Evolutionary conservation across 2,888 invertebrate species (phyloP).

Genomic region (Amphipoea oculea): DNA sequence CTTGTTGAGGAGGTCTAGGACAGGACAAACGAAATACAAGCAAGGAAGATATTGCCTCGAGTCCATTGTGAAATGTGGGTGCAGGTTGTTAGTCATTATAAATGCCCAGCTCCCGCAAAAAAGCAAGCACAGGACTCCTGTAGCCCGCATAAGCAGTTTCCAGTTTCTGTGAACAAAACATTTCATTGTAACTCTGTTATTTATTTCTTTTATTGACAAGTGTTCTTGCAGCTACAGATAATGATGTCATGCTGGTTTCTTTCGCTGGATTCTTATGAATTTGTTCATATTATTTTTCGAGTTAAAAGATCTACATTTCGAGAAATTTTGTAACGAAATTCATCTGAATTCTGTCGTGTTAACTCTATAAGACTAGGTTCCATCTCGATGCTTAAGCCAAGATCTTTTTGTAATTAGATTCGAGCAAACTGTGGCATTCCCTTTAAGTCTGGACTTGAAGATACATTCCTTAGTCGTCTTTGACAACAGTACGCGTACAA

Average conservation of each 20-base stretch:
- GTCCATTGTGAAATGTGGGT: not conserved
- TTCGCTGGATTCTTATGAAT: not conserved
- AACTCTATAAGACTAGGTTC: not conserved
- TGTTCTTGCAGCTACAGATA: not conserved
- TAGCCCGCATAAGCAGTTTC: constrained; percentile 56
- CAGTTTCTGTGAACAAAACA: constrained; percentile 63
- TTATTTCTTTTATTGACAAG: not conserved
- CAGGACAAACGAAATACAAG: not conserved
- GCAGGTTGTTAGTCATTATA: constrained; percentile 27
- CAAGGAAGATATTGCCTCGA: not conserved
- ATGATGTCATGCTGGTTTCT: not conserved
- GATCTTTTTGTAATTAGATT: not conserved
- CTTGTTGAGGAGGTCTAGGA: too few relatives aligned
- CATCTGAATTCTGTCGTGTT: not conserved
- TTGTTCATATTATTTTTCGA: not conserved
- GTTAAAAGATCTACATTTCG: not conserved
- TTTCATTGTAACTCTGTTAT: not conserved
- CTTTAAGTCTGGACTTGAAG: not conserved
- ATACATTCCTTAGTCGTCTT: not conserved
- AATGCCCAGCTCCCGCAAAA: constrained; percentile 65
- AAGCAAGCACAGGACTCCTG: constrained; percentile 55
- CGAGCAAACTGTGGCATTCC: too few relatives aligned
- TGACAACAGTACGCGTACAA: not conserved
- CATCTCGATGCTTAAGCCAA: not conserved
- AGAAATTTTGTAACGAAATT: too few relatives aligned